Percentiles rank a stretch among this genome's conserved stretches.
Conservation (phyloP, 2,797 vertebrate genomes). For the Centroberyx gerrardi region DNA sequence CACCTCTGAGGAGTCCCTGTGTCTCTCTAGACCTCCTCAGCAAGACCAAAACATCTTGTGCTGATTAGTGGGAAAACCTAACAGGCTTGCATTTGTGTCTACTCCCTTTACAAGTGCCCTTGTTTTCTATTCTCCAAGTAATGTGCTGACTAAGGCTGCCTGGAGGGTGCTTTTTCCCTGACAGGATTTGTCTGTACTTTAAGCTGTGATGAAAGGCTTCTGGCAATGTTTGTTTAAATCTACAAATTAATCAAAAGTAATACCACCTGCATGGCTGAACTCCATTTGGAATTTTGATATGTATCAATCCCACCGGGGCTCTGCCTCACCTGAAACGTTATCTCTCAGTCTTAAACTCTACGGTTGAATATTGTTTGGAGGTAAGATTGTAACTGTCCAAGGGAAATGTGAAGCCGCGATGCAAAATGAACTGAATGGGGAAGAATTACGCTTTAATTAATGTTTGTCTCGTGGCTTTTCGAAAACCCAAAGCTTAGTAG, state of each 20-base stretch:
- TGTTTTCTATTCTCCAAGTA: conserved; percentile 64
- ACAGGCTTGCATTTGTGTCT: conserved; percentile 44
- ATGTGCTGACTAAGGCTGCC: conserved; percentile 64
- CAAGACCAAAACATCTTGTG: conserved; percentile 62
- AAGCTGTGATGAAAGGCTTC: conserved; percentile 59
- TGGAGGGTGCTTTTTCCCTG: conserved; percentile 36
- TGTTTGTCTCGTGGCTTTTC: conserved; percentile 57
- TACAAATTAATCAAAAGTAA: conserved; percentile 68
- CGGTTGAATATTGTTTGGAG: conserved; percentile 33
- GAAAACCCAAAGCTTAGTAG: conserved; percentile 29
- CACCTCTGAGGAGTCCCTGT: conserved; percentile 41
- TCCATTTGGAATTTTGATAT: conserved; percentile 53
- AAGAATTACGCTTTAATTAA: conserved; percentile 53
- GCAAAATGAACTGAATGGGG: conserved; percentile 35
- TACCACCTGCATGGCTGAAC: conserved; percentile 48
- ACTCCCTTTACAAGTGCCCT: conserved; percentile 50
- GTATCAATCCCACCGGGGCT: conserved; percentile 47
- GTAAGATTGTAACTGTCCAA: conserved; percentile 44
- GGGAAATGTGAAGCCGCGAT: conserved; percentile 45
- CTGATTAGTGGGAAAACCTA: conserved; percentile 67
- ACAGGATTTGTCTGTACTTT: conserved; percentile 59
- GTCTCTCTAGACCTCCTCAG: conserved; percentile 35
- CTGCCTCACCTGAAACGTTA: conserved; percentile 30
- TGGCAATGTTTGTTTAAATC: conserved; percentile 66
- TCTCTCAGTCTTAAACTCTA: conserved; percentile 33